Evolutionary conservation across 2,888 invertebrate species (phyloP).

Genomic region (Flabesymbios commensalis): DNA sequence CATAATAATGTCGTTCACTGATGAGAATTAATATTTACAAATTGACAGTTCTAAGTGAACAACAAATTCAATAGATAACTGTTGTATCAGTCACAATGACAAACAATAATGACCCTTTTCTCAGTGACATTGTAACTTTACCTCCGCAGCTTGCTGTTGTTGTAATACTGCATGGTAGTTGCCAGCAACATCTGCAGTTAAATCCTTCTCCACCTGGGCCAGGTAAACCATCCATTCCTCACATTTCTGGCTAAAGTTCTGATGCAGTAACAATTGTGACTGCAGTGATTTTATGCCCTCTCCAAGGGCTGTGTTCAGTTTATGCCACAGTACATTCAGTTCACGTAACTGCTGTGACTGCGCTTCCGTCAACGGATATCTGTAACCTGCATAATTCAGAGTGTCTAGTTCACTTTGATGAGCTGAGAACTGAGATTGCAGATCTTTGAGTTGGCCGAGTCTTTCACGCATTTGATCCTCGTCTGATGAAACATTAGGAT

Average conservation of each 20-base stretch:
- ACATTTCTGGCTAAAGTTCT: constrained; percentile 56
- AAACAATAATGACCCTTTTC: too few species aligned
- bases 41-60: too few species aligned
- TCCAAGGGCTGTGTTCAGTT: constrained; percentile 39
- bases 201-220: constrained; percentile 50
- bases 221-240: constrained; percentile 57
- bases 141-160: constrained; percentile 54
- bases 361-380: constrained; percentile 46
- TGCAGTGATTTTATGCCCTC: constrained; percentile 48
- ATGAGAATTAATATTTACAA: too few species aligned
- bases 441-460: constrained; percentile 43
- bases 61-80: too few species aligned
- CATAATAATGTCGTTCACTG: too few species aligned
- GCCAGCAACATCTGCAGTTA: constrained; percentile 48
- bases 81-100: too few species aligned
- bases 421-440: constrained; percentile 24
- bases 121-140: too few species aligned
- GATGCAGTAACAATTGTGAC: constrained; percentile 46
- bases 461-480: constrained; percentile 45
- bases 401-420: constrained; percentile 45
- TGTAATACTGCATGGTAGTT: constrained; percentile 48
- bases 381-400: constrained; percentile 53
- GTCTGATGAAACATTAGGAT: constrained; percentile 46
- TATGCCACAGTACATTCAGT: constrained; percentile 52
- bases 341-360: constrained; percentile 43